Evolutionary conservation across 2,113 vertebrate genomes (phyloP).

Genomic region (Xenus cinereus): DNA sequence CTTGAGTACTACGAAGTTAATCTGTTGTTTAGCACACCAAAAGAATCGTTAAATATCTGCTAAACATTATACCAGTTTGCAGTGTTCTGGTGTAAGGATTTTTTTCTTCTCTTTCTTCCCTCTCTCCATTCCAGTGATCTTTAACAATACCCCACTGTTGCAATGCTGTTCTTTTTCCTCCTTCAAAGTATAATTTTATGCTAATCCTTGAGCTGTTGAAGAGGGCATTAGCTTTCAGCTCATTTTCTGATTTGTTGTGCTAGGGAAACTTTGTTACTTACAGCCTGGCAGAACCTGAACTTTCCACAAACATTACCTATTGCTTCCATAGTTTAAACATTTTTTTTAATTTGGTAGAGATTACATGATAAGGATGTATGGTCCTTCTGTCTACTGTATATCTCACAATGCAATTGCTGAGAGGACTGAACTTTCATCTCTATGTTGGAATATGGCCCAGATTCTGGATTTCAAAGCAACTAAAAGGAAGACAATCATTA

Average conservation of each 20-base stretch:
- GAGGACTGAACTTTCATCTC: constrained; percentile 59
- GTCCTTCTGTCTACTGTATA: constrained; percentile 29
- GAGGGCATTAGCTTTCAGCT: constrained; percentile 67
- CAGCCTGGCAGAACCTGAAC: constrained; percentile 56
- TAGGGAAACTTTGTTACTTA: constrained; percentile 39
- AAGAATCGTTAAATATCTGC: constrained; percentile 73
- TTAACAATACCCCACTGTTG: constrained; percentile 74
- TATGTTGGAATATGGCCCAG: constrained; percentile 60
- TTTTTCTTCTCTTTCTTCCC: constrained; percentile 36
- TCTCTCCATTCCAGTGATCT: constrained; percentile 55
- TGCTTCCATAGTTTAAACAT: constrained; percentile 17
- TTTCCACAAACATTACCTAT: constrained; percentile 17
- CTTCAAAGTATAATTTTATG: constrained; percentile 79
- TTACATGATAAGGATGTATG: neutral
- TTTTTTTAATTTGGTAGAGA: constrained; percentile 37
- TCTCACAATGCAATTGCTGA: constrained; percentile 23
- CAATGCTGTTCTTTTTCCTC: constrained; percentile 41
- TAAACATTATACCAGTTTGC: constrained; percentile 65
- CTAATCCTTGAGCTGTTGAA: constrained; percentile 76
- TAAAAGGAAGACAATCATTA: constrained; percentile 75
- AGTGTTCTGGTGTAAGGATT: constrained; percentile 36
- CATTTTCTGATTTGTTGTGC: constrained; percentile 42
- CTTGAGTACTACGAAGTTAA: constrained; percentile 61
- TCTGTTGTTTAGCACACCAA: constrained; percentile 75
- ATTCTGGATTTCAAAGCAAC: constrained; percentile 75